Conservation (phyloP, 2,888 invertebrate genomes). For the Coecobrya sp. region DNA sequence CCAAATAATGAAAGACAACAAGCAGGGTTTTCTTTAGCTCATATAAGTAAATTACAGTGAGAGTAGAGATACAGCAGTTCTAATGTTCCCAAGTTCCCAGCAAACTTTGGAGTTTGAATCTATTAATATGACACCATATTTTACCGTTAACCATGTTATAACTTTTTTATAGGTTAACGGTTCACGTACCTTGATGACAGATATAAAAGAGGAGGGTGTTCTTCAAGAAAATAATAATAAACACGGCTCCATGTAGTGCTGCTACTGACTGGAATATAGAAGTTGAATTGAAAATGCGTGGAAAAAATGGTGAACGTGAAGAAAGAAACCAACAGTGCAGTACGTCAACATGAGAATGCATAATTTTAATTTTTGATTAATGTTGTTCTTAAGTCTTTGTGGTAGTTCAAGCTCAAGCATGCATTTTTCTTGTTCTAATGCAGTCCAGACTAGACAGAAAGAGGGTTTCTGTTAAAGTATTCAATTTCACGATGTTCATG, state of each 20-base stretch:
- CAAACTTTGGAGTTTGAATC: neutral
- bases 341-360: neutral
- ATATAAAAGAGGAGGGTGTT: conserved; percentile 47
- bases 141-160: neutral
- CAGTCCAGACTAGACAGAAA: neutral
- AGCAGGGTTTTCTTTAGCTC: neutral
- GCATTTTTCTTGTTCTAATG: conserved; percentile 62
- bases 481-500: neutral
- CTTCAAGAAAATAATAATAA: conserved; percentile 49
- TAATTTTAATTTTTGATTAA: neutral
- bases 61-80: no score
- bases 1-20: neutral
- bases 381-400: neutral
- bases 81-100: no score
- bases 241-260: neutral
- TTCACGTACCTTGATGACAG: conserved; percentile 30
- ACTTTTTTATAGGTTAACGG: conserved; percentile 62
- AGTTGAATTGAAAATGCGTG: neutral
- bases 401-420: neutral
- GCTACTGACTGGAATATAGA: neutral
- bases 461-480: neutral
- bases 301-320: neutral
- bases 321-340: neutral
- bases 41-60: neutral
- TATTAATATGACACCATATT: neutral